phyloP scores from a whole-genome alignment of 64 coral and sea anemone genomes.

The Pocillopora verrucosa region DNA sequence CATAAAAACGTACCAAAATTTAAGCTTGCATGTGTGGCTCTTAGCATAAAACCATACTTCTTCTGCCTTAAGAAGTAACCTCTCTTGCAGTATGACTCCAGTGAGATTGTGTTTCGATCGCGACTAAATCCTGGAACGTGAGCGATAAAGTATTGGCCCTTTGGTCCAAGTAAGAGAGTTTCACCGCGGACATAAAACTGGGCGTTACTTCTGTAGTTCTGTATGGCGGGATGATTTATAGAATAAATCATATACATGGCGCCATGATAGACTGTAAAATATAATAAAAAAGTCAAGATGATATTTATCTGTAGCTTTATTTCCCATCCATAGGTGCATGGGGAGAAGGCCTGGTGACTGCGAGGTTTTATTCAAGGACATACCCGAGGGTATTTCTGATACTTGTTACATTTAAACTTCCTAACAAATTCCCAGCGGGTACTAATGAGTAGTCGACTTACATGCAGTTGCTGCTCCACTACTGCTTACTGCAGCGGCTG shows the following conservation, averaged over 20 bases:
- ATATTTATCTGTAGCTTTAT: too few species aligned
- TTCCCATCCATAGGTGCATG: too few species aligned
- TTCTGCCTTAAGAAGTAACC: constrained; percentile 73
- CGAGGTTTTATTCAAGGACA: too few species aligned
- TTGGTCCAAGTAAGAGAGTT: constrained; percentile 28
- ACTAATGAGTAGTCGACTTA: background rate
- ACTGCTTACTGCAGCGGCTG: constrained; percentile 6
- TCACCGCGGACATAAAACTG: constrained; percentile 47
- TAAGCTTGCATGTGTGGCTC: background rate
- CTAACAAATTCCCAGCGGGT: too few species aligned
- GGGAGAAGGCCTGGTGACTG: too few species aligned
- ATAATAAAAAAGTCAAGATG: background rate
- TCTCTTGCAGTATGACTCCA: constrained; percentile 75
- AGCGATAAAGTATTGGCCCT: constrained; percentile 78
- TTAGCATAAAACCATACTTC: constrained; percentile 72
- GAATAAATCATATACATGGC: constrained; percentile 80
- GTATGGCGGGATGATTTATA: constrained; percentile 53
- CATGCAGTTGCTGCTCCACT: constrained; percentile 24
- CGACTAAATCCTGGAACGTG: constrained; percentile 70
- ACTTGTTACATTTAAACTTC: too few species aligned
- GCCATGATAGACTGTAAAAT: constrained; percentile 56
- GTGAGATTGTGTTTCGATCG: constrained; percentile 77
- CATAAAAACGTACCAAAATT: constrained; percentile 30
- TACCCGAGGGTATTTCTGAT: too few species aligned
- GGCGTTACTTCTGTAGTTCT: constrained; percentile 61